A percentile compares a stretch with the other conserved stretches of the same genome.
phyloP scores from a whole-genome alignment of 1,140 invertebrate genomes.

The Bombyx mandarina region DNA sequence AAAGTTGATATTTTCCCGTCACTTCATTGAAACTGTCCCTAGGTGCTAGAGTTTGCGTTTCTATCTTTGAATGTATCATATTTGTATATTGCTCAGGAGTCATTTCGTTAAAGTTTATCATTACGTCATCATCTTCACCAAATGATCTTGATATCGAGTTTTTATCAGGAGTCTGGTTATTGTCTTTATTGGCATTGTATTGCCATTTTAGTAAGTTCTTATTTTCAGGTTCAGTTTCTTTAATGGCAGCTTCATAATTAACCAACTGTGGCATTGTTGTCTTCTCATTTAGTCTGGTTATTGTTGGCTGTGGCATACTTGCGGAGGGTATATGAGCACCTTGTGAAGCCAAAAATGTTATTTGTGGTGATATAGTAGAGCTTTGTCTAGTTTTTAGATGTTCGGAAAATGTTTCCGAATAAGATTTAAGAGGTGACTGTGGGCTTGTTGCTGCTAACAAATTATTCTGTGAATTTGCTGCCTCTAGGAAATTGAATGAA shows the following conservation, averaged over 20 bases:
- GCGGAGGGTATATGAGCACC: slow-evolving; percentile 50
- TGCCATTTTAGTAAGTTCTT: slow-evolving; percentile 61
- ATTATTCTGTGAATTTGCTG: slow-evolving; percentile 33
- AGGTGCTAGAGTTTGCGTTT: background rate
- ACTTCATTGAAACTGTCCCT: background rate
- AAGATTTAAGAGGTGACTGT: slow-evolving; percentile 33
- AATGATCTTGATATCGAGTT: slow-evolving; percentile 58
- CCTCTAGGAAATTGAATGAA: slow-evolving; percentile 42
- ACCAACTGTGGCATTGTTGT: slow-evolving; percentile 47
- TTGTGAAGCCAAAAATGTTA: slow-evolving; percentile 62
- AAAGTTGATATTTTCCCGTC: background rate
- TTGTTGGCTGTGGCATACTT: slow-evolving; percentile 26
- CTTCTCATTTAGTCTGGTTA: slow-evolving; percentile 42
- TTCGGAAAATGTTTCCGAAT: slow-evolving; percentile 32
- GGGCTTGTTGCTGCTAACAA: slow-evolving; percentile 34
- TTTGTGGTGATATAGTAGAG: slow-evolving; percentile 51
- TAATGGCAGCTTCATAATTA: slow-evolving; percentile 48
- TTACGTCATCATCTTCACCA: slow-evolving; percentile 47
- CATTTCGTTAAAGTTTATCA: slow-evolving; percentile 62
- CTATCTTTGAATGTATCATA: slow-evolving; percentile 38
- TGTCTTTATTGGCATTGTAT: slow-evolving; percentile 45
- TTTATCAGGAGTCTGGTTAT: slow-evolving; percentile 39
- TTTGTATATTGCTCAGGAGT: slow-evolving; percentile 49
- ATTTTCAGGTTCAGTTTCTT: slow-evolving; percentile 43
- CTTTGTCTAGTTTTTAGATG: slow-evolving; percentile 36